These are phyloP conservation scores for Drosophila mimetica DNA, from an alignment of 2,888 invertebrate species.

Conservation along the genomic window DNA sequence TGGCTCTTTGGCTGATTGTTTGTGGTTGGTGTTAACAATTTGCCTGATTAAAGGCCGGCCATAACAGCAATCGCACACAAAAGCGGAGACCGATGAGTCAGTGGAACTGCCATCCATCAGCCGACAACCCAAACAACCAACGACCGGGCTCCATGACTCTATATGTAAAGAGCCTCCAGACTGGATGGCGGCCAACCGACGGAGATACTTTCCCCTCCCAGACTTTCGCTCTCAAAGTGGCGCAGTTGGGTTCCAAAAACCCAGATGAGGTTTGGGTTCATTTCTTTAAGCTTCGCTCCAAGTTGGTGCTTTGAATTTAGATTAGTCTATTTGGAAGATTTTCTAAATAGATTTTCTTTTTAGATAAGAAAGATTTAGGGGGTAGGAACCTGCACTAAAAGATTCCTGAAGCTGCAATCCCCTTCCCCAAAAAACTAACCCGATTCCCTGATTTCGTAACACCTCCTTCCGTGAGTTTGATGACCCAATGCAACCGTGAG, in stretches of 20 bases:
- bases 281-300: not conserved
- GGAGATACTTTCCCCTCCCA: constrained; percentile 19
- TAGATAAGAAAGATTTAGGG: too few species aligned
- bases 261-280: not conserved
- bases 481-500: constrained; percentile 22
- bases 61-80: constrained; percentile 12
- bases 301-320: not conserved
- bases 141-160: constrained; percentile 2
- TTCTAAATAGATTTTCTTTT: too few species aligned
- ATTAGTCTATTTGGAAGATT: not conserved
- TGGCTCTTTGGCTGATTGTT: constrained; percentile 68
- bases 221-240: constrained; percentile 2
- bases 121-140: constrained; percentile 36
- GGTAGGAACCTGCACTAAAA: too few species aligned
- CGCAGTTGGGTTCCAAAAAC: not conserved
- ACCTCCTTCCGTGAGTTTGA: constrained; percentile 2
- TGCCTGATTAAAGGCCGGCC: constrained; percentile 75
- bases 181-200: constrained; percentile 71
- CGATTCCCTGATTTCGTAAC: constrained; percentile 9
- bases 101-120: constrained; percentile 64
- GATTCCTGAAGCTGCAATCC: too few species aligned
- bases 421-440: not conserved
- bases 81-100: constrained; percentile 59
- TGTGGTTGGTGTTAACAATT: constrained; percentile 74
- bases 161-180: constrained; percentile 44